These are phyloP conservation scores for Varecia variegata DNA, from an alignment of 2,797 vertebrate genomes.

Conservation along the genomic window DNA sequence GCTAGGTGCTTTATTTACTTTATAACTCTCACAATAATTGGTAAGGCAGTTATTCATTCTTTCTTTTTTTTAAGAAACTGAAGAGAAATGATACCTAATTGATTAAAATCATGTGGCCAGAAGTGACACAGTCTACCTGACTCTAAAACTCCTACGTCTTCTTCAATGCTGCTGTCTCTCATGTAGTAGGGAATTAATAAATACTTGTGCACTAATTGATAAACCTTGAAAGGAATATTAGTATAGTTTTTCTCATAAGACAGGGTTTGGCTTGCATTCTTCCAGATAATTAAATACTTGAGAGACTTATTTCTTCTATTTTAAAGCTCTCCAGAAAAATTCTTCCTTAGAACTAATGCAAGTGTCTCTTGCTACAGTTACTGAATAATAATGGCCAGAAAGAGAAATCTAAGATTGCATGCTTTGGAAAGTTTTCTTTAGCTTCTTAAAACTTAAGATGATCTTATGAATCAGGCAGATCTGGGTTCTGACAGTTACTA, in stretches of 20 bases:
- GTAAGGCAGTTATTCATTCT: neutral
- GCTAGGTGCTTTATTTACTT: slow-evolving; percentile 4
- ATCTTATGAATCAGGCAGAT: slow-evolving; percentile 2
- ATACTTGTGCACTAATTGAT: neutral
- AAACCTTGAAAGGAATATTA: neutral
- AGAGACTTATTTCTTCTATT: slow-evolving; percentile 23
- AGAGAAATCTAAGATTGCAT: slow-evolving; percentile 22
- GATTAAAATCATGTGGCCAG: neutral
- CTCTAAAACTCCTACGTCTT: neutral
- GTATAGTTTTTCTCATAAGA: slow-evolving; percentile 31
- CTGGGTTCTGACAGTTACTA: slow-evolving; percentile 36
- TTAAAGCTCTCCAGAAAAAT: slow-evolving; percentile 40
- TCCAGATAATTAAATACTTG: neutral
- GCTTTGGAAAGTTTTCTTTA: slow-evolving; percentile 39
- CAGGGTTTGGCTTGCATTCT: slow-evolving; percentile 8
- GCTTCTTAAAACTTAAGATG: slow-evolving; percentile 47
- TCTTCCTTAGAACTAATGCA: slow-evolving; percentile 42
- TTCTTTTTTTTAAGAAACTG: slow-evolving; percentile 17
- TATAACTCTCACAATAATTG: neutral
- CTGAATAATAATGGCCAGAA: slow-evolving; percentile 30
- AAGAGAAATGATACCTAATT: slow-evolving; percentile 35
- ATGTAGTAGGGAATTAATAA: neutral
- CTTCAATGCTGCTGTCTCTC: neutral
- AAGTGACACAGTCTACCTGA: slow-evolving; percentile 18
- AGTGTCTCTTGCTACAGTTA: slow-evolving; percentile 45